phyloP scores from a whole-genome alignment of 2,888 invertebrate species.

The Strigamia maritima region DNA sequence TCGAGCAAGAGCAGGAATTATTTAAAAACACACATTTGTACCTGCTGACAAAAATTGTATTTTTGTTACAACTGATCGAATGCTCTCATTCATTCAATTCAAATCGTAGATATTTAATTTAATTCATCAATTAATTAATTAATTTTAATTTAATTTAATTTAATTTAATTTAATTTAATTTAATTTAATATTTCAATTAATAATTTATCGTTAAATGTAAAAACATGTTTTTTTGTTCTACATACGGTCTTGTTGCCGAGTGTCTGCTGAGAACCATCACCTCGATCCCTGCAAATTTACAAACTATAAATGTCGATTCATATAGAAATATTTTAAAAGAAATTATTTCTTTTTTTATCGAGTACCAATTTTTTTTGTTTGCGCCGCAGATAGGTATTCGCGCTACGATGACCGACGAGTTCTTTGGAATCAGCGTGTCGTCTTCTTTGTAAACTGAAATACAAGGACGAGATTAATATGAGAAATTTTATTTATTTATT shows the following conservation, averaged over 20 bases:
- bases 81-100: not conserved
- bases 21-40: too few species aligned
- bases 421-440: constrained; percentile 88
- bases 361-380: constrained; percentile 58
- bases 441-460: constrained; percentile 85
- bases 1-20: too few species aligned
- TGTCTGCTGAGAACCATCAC: not conserved
- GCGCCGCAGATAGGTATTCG: constrained; percentile 81
- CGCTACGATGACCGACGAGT: constrained; percentile 92
- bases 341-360: not conserved
- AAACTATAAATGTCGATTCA: too few species aligned
- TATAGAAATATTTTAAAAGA: too few species aligned
- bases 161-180: not conserved
- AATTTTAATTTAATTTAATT: not conserved
- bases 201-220: not conserved
- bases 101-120: not conserved
- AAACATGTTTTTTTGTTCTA: constrained; percentile 22
- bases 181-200: not conserved
- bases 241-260: not conserved
- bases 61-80: not conserved
- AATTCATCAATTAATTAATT: not conserved
- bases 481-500: too few species aligned
- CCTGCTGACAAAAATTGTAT: too few species aligned
- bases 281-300: constrained; percentile 9
- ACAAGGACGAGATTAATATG: constrained; percentile 34